These are phyloP conservation scores for Drosophila simulans DNA, from an alignment of 1,140 invertebrate species.

Conservation along the genomic window DNA sequence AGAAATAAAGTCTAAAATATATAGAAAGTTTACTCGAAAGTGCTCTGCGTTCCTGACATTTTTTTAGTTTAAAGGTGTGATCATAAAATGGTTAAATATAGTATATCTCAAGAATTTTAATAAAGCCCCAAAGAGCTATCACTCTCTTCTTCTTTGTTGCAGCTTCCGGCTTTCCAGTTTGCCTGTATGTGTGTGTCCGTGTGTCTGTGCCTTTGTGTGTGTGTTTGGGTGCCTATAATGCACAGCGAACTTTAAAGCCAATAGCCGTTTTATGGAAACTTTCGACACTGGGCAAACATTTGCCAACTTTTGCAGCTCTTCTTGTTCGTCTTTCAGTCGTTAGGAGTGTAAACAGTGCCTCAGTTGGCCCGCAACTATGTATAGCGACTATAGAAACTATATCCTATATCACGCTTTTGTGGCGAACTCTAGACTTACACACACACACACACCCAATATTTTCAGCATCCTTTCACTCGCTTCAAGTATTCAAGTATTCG, in stretches of 20 bases:
- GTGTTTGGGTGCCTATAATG: neutral
- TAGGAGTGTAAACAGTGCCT: constrained; percentile 52
- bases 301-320: constrained; percentile 16
- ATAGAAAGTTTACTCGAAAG: no score
- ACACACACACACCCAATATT: neutral
- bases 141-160: constrained; percentile 12
- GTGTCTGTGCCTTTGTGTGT: neutral
- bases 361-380: constrained; percentile 13
- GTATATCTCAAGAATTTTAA: neutral
- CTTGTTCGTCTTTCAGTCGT: constrained; percentile 45
- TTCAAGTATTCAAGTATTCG: constrained; percentile 46
- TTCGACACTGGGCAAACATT: constrained; percentile 39
- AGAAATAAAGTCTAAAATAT: no score
- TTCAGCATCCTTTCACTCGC: constrained; percentile 5
- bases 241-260: constrained; percentile 9
- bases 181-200: no score
- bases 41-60: no score
- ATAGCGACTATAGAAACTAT: constrained; percentile 18
- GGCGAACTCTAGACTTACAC: constrained; percentile 10
- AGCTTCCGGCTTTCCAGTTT: neutral
- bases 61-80: no score
- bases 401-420: constrained; percentile 17
- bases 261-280: constrained; percentile 43
- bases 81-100: neutral
- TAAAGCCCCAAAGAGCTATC: neutral